Percentiles rank a stretch among this genome's conserved stretches.
These are phyloP conservation scores for Caenorhabditis sinica DNA, from an alignment of 2,888 invertebrate species.

Conservation along the genomic window DNA sequence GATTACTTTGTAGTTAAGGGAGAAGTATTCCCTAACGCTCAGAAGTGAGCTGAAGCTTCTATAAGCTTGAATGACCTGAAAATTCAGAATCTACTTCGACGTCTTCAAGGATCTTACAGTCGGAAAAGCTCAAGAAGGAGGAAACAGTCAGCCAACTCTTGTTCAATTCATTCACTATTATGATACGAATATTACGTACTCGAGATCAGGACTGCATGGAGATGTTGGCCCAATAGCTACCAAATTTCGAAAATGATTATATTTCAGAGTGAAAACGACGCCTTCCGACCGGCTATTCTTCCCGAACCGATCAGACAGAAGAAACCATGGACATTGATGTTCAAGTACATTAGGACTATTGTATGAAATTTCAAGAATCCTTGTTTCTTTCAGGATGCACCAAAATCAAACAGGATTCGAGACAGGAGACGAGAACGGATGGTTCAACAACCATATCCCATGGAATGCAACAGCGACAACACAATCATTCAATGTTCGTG, in stretches of 20 bases:
- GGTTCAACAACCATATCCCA: slow-evolving; percentile 56
- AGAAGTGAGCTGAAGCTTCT: slow-evolving; percentile 9
- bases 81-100: slow-evolving; percentile 49
- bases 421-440: slow-evolving; percentile 54
- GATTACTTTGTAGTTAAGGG: slow-evolving; percentile 49
- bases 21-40: slow-evolving; percentile 43
- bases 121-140: slow-evolving; percentile 52
- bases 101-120: slow-evolving; percentile 47
- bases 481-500: slow-evolving; percentile 56
- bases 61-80: background rate
- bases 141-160: slow-evolving; percentile 22
- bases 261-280: slow-evolving; percentile 32
- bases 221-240: background rate
- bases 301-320: slow-evolving; percentile 47
- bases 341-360: slow-evolving; percentile 35
- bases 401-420: slow-evolving; percentile 41
- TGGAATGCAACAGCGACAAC: slow-evolving; percentile 56
- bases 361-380: background rate
- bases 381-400: slow-evolving; percentile 38
- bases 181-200: slow-evolving; percentile 48
- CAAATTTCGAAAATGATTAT: background rate
- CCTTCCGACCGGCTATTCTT: slow-evolving; percentile 47
- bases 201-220: slow-evolving; percentile 44
- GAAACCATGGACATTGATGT: slow-evolving; percentile 57
- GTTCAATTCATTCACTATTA: slow-evolving; percentile 45